Evolutionary conservation across 2,797 vertebrate species (phyloP).

Genomic region (Takifugu ocellatus): DNA sequence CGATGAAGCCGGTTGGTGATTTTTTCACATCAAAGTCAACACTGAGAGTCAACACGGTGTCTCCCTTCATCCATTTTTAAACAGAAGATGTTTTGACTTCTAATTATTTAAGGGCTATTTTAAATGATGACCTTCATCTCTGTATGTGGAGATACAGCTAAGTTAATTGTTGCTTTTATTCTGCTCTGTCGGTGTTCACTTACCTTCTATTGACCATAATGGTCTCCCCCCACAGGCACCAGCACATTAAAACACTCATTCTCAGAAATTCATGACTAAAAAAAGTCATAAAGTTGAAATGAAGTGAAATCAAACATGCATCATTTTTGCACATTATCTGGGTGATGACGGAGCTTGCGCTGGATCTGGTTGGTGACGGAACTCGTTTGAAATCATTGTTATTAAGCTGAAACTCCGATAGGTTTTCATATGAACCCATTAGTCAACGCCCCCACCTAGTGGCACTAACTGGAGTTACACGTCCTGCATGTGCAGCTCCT

Average conservation of each 20-base stretch:
- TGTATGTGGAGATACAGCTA: slow-evolving; percentile 32
- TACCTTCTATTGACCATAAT: slow-evolving; percentile 45
- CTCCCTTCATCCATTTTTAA: not conserved
- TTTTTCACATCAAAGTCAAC: not conserved
- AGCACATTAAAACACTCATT: slow-evolving; percentile 19
- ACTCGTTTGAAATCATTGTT: slow-evolving; percentile 22
- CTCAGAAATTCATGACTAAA: slow-evolving; percentile 41
- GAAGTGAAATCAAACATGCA: slow-evolving; percentile 32
- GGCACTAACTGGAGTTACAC: not conserved
- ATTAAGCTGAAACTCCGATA: slow-evolving; percentile 20
- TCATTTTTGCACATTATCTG: slow-evolving; percentile 30
- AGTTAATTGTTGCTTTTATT: slow-evolving; percentile 38
- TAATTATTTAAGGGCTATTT: slow-evolving; percentile 39
- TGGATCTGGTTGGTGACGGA: slow-evolving; percentile 32
- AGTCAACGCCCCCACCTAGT: slow-evolving; percentile 61
- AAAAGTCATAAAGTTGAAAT: slow-evolving; percentile 39
- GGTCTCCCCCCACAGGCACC: slow-evolving; percentile 32
- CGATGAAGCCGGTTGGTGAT: slow-evolving; percentile 88
- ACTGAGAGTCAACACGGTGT: not conserved
- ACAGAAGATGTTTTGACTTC: not conserved
- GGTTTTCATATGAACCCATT: slow-evolving; percentile 6
- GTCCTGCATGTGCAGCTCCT: slow-evolving; percentile 79
- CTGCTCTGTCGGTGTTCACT: slow-evolving; percentile 39
- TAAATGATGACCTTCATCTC: slow-evolving; percentile 38
- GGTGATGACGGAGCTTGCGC: slow-evolving; percentile 1